These are phyloP conservation scores for Hypotaenidia philippensis DNA, from an alignment of 2,797 vertebrate species.

Conservation along the genomic window DNA sequence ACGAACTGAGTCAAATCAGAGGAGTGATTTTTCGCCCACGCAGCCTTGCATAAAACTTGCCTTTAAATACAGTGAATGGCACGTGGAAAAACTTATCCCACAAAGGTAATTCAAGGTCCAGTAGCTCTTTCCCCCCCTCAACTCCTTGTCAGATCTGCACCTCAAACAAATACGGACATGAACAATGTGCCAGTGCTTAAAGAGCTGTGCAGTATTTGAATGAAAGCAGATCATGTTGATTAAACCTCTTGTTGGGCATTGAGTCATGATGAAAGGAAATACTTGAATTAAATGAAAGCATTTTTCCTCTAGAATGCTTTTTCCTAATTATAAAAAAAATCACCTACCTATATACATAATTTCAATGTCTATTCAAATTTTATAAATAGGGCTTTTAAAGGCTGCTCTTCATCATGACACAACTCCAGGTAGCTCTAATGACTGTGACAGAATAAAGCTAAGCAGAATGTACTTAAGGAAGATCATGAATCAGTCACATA, in stretches of 20 bases:
- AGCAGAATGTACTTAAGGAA: neutral
- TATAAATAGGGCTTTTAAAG: neutral
- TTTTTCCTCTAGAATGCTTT: neutral
- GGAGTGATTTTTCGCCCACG: neutral
- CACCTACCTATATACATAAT: neutral
- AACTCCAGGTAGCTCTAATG: neutral
- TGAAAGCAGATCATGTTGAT: neutral
- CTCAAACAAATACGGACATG: neutral
- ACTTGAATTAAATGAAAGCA: neutral
- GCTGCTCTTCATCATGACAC: neutral
- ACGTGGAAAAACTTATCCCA: neutral
- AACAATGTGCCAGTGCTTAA: neutral
- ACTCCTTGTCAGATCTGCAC: neutral
- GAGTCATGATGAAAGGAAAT: neutral
- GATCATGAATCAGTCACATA: neutral
- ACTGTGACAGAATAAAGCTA: neutral
- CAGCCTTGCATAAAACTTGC: neutral
- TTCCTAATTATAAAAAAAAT: neutral
- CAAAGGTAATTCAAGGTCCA: neutral
- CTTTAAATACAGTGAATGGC: neutral
- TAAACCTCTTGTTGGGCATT: neutral
- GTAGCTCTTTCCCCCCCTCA: accelerated
- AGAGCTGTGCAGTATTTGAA: neutral
- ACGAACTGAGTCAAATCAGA: neutral
- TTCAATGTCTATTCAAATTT: neutral